Percentiles rank a stretch among this genome's conserved stretches.
Conservation (phyloP, 2,888 invertebrate species). For the Unio delphinus region DNA sequence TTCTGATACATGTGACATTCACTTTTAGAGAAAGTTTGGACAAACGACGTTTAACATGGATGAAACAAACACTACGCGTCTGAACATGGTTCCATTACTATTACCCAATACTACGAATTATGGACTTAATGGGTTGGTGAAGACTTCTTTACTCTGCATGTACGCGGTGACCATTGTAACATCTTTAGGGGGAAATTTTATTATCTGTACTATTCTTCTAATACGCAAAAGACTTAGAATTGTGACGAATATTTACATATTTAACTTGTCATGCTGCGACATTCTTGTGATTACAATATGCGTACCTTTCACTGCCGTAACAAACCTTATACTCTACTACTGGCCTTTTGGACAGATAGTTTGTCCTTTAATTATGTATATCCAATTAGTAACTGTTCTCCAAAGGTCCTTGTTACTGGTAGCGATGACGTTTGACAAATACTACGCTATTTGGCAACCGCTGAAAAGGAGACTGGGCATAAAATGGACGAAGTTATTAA, state of each 20-base stretch:
- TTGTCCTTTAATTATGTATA: slow-evolving; percentile 87
- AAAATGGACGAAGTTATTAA: slow-evolving; percentile 79
- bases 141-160: slow-evolving; percentile 68
- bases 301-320: slow-evolving; percentile 77
- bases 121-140: slow-evolving; percentile 8
- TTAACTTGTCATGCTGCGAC: slow-evolving; percentile 71
- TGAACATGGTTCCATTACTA: too few relatives aligned
- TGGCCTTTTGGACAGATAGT: slow-evolving; percentile 91
- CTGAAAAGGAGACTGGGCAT: slow-evolving; percentile 85
- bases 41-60: too few relatives aligned
- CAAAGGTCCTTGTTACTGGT: slow-evolving; percentile 92
- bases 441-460: slow-evolving; percentile 91
- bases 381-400: slow-evolving; percentile 76
- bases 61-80: too few relatives aligned
- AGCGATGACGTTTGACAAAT: slow-evolving; percentile 91
- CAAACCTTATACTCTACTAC: slow-evolving; percentile 79
- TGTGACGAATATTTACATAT: slow-evolving; percentile 83
- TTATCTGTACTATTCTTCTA: slow-evolving; percentile 88
- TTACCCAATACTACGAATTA: slow-evolving; percentile 2
- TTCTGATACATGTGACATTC: too few relatives aligned
- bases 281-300: slow-evolving; percentile 72
- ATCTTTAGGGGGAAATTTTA: slow-evolving; percentile 73
- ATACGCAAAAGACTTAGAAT: slow-evolving; percentile 89
- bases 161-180: slow-evolving; percentile 72
- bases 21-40: too few relatives aligned